Evolutionary conservation across 1,140 invertebrate species (phyloP), one percentile per base, ranked within the genome.

Genomic region (Monochamus saltuarius): DNA sequence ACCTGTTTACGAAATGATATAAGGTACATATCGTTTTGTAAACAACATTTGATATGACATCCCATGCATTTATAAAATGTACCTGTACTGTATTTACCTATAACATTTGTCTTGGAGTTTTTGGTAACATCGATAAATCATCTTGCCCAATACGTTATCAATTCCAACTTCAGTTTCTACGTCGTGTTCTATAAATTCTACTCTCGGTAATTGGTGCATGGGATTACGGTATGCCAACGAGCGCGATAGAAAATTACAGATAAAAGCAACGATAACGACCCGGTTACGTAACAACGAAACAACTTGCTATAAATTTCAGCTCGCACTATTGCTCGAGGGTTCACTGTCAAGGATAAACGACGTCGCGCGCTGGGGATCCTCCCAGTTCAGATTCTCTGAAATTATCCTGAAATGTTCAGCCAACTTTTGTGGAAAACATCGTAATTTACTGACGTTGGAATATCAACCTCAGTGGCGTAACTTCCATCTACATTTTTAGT

Each of bases 341-440:
- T 47, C 45, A 47, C 11, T 47, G 45, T 47, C 45, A 47, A 47
- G 45, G 45, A 47, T n/a, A 19, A 47, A 47, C 13, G 45, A 47
- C 45, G 17, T 47, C 45, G 45, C 19, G 13, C 29, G 45, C 22
- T 47, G 0, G 0, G 13, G 42, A 43, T 17, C 42, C 42, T 22
- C 45, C 13, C 10, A 7, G 4, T 22, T n/a, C 1, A 29, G 22
- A 29, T 29, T 29, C 22, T 29, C 22, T 29, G 22, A 29, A 29
- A 29, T 29, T 29, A 29, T 47, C 45, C 3, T 9, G 45, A 16
- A n/a, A 47, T n/a, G 45, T 29, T 29, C 22, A 29, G 22, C 2
- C 22, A 29, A 29, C 13, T 43, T 43, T 43, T 29, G 10, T n/a
- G 45, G 29, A 47, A 47, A 47, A 47, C 45, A 47, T 47, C 45